Evolutionary conservation across 2,113 vertebrate species (phyloP).

Genomic region (Calidris pygmaea): DNA sequence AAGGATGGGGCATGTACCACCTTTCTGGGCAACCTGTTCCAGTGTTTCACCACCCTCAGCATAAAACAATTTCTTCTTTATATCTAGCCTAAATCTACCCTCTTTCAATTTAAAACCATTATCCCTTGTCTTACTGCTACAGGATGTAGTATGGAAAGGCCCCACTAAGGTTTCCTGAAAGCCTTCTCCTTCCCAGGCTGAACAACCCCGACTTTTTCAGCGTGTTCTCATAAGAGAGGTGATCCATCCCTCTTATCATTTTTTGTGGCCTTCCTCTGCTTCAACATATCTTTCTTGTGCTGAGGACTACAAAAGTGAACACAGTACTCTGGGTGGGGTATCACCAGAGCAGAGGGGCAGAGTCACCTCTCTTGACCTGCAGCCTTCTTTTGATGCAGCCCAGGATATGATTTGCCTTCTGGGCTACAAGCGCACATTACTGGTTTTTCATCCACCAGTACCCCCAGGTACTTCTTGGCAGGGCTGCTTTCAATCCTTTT

Average conservation of each 20-base stretch:
- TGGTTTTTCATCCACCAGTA: neutral
- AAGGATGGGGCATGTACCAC: too few relatives aligned
- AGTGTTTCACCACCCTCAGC: neutral
- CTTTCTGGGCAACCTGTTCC: neutral
- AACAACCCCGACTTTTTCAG: neutral
- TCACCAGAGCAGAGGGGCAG: neutral
- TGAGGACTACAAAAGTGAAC: neutral
- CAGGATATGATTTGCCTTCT: neutral
- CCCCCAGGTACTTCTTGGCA: neutral
- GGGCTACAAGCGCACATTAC: neutral
- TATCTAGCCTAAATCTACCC: neutral
- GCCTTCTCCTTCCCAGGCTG: neutral
- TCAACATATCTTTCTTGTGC: neutral
- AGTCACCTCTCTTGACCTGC: neutral
- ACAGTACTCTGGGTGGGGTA: neutral
- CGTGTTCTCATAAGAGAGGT: neutral
- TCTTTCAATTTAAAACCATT: neutral
- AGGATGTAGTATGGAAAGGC: neutral
- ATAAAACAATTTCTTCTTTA: too few relatives aligned
- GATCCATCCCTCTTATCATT: neutral
- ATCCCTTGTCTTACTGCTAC: neutral
- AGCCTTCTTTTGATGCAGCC: neutral
- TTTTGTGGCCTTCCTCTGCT: neutral
- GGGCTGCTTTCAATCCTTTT: neutral
- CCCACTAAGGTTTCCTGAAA: rapidly evolving